Evolutionary conservation across 92 coral and sea anemone species (phyloP).

Genomic region (Actinernus sp.): DNA sequence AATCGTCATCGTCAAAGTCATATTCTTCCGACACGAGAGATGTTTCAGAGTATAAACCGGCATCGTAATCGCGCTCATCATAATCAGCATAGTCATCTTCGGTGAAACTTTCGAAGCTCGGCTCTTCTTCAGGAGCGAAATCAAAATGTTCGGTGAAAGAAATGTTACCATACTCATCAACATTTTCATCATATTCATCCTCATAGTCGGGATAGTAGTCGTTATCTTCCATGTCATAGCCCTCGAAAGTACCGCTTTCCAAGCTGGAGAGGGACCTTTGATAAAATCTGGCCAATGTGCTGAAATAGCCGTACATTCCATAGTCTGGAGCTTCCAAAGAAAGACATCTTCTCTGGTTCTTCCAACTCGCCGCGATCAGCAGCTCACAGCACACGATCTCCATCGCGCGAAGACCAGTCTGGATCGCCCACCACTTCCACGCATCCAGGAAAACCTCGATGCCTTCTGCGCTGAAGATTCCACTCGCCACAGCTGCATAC

Average conservation of each 20-base stretch:
- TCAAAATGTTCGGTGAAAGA: not conserved
- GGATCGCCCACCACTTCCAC: constrained; percentile 29
- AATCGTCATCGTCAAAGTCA: not conserved
- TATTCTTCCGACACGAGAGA: not conserved
- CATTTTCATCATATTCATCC: not conserved
- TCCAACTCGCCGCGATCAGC: not conserved
- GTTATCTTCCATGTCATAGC: too few species aligned
- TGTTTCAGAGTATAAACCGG: not conserved
- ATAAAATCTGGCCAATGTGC: too few species aligned
- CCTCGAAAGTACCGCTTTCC: too few species aligned
- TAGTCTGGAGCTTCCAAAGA: constrained; percentile 8
- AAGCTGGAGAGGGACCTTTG: too few species aligned
- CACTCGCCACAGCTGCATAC: not conserved
- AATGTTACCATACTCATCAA: not conserved
- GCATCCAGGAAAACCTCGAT: not conserved
- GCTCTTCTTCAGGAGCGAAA: not conserved
- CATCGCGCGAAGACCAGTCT: constrained; percentile 4
- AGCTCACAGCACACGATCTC: constrained; percentile 19
- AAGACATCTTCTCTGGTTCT: constrained; percentile 3
- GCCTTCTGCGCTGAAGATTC: not conserved
- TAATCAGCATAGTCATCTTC: not conserved
- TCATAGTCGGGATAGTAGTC: not conserved
- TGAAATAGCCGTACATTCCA: too few species aligned
- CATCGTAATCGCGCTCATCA: not conserved
- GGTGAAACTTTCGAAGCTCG: not conserved